Percentiles rank a stretch among this genome's conserved stretches.
Evolutionary conservation across 1,140 invertebrate species (phyloP).

Genomic region (Panulirus ornatus): DNA sequence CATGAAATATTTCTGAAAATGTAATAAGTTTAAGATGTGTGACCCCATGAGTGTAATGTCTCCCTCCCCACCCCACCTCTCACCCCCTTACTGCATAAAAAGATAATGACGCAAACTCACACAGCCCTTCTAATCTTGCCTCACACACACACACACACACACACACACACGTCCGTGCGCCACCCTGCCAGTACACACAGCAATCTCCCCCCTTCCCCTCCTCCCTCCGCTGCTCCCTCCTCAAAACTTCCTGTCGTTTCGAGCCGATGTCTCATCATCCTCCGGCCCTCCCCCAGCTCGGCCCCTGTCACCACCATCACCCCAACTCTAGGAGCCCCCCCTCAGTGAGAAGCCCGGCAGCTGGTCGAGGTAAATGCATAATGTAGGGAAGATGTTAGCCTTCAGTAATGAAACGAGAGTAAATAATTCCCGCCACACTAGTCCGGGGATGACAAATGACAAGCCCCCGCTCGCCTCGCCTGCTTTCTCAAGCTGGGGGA

Average conservation of each 20-base stretch:
- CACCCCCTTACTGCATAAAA: background rate
- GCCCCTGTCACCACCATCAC: background rate
- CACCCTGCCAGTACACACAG: background rate
- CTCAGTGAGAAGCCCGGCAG: conserved; percentile 2
- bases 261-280: no score
- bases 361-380: conserved; percentile 27
- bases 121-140: background rate
- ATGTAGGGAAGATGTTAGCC: conserved; percentile 44
- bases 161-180: background rate
- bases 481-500: background rate
- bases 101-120: no score
- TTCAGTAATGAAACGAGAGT: conserved; percentile 38
- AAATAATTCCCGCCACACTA: conserved; percentile 14
- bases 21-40: no score
- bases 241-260: no score
- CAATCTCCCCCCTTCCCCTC: background rate
- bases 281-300: background rate
- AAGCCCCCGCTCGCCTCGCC: background rate
- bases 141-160: background rate
- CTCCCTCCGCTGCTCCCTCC: background rate
- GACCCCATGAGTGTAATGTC: no score
- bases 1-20: no score
- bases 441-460: background rate
- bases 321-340: no score
- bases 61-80: background rate